Conservation (phyloP, 1,140 invertebrate species). For the Heterodera schachtii region DNA sequence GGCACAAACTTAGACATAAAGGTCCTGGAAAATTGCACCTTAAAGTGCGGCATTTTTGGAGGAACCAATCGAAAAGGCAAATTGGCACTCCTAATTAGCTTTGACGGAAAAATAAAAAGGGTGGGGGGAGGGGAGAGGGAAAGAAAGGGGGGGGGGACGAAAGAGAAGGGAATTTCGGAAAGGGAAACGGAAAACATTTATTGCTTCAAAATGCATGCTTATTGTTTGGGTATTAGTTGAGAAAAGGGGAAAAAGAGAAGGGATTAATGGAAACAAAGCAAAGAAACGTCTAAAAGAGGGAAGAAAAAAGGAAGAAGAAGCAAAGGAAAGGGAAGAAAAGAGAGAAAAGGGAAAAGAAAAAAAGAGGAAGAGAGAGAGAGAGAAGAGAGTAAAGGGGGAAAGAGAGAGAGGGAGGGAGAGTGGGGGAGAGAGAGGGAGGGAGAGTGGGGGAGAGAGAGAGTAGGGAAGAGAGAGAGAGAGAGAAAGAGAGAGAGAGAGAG, state of each 20-base stretch:
- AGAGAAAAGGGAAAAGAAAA: background rate
- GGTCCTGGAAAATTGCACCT: background rate
- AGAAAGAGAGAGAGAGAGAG: background rate
- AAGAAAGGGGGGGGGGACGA: background rate
- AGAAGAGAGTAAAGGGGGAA: background rate
- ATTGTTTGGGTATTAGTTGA: background rate
- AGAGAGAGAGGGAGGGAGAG: background rate
- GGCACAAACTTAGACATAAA: background rate
- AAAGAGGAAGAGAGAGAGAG: background rate
- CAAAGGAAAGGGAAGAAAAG: background rate
- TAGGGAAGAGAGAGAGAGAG: background rate
- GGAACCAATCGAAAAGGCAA: background rate
- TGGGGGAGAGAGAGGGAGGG: background rate
- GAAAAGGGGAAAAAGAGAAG: constrained; percentile 1
- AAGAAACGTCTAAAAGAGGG: background rate
- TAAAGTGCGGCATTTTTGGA: background rate
- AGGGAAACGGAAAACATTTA: background rate
- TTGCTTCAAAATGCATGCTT: background rate
- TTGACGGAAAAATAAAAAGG: background rate
- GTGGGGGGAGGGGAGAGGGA: background rate
- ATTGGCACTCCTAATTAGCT: background rate
- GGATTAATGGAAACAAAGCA: constrained; percentile 4
- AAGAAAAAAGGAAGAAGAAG: constrained; percentile 6
- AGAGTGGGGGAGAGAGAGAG: background rate
- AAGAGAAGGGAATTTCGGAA: constrained; percentile 3